Conservation (phyloP, 2,888 invertebrate genomes). For the Perizoma affinitatum region DNA sequence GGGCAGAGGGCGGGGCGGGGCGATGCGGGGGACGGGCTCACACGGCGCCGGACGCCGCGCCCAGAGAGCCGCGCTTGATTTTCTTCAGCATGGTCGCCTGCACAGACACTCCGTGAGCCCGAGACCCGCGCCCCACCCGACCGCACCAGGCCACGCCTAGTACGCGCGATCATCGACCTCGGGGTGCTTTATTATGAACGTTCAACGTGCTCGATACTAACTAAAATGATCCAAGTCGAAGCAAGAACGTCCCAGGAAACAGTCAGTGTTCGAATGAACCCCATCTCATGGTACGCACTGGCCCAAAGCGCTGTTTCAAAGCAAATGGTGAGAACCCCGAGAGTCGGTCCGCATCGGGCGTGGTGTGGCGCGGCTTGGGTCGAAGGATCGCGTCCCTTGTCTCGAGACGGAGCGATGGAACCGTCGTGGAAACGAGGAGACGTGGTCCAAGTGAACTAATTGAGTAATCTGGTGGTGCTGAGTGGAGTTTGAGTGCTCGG, state of each 20-base stretch:
- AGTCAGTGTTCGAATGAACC: background rate
- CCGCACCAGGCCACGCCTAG: slow-evolving; percentile 44
- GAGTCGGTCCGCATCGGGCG: slow-evolving; percentile 42
- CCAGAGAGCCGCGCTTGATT: slow-evolving; percentile 96
- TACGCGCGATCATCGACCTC: background rate
- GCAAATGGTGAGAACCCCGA: slow-evolving; percentile 37
- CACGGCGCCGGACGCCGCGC: slow-evolving; percentile 84
- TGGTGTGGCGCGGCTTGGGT: slow-evolving; percentile 32
- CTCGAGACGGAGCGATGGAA: slow-evolving; percentile 6
- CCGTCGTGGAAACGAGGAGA: slow-evolving; percentile 5
- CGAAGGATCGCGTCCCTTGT: slow-evolving; percentile 13
- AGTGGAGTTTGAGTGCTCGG: slow-evolving; percentile 67
- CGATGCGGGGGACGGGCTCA: slow-evolving; percentile 61
- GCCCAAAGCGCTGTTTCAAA: slow-evolving; percentile 31
- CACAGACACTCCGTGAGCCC: slow-evolving; percentile 62
- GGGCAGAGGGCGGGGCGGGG: slow-evolving; percentile 45
- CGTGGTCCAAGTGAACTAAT: slow-evolving; percentile 26
- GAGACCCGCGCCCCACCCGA: slow-evolving; percentile 32
- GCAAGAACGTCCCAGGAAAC: slow-evolving; percentile 13
- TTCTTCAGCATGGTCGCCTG: slow-evolving; percentile 99
- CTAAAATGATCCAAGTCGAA: background rate
- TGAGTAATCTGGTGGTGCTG: slow-evolving; percentile 48
- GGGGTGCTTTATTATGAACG: background rate
- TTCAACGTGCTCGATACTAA: slow-evolving; percentile 19
- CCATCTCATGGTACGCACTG: slow-evolving; percentile 13